These are phyloP conservation scores for Drosophila willistoni DNA, from an alignment of 1,140 invertebrate species.

Conservation along the genomic window DNA sequence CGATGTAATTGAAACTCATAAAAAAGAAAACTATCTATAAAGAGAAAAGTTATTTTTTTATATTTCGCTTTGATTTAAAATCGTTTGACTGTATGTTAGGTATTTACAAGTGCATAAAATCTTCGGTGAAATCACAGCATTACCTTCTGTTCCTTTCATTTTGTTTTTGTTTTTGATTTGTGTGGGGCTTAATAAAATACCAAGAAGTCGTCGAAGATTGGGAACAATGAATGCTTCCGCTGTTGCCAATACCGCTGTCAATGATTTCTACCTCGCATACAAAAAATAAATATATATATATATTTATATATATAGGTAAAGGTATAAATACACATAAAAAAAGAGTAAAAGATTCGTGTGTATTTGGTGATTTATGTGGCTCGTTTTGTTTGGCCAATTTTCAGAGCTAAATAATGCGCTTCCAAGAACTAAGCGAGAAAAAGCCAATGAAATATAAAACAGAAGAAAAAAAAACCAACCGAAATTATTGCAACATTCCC, in stretches of 20 bases:
- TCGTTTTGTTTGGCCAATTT: constrained; percentile 77
- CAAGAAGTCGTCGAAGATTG: constrained; percentile 72
- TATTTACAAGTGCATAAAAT: constrained; percentile 11
- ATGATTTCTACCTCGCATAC: constrained; percentile 74
- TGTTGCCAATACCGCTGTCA: constrained; percentile 57
- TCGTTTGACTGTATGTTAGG: background rate
- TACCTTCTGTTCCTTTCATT: constrained; percentile 30
- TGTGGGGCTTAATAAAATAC: constrained; percentile 80
- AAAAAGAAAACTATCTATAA: too few relatives aligned
- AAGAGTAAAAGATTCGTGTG: constrained; percentile 54
- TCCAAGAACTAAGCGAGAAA: constrained; percentile 63
- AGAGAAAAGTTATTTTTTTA: too few relatives aligned
- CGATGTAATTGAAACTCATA: too few relatives aligned
- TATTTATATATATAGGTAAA: background rate
- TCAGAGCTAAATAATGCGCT: constrained; percentile 79
- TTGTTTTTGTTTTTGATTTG: constrained; percentile 71
- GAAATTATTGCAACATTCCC: constrained; percentile 61
- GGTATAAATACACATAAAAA: constrained; percentile 9
- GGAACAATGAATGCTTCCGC: constrained; percentile 80
- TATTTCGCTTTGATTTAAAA: too few relatives aligned
- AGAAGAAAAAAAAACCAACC: constrained; percentile 30
- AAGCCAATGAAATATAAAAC: constrained; percentile 22
- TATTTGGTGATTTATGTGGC: constrained; percentile 69
- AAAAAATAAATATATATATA: constrained; percentile 12
- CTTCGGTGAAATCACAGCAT: constrained; percentile 24